A percentile compares a stretch with the other conserved stretches of the same genome.
These are phyloP conservation scores for Syritta pipiens DNA, from an alignment of 2,888 invertebrate genomes.

Conservation along the genomic window DNA sequence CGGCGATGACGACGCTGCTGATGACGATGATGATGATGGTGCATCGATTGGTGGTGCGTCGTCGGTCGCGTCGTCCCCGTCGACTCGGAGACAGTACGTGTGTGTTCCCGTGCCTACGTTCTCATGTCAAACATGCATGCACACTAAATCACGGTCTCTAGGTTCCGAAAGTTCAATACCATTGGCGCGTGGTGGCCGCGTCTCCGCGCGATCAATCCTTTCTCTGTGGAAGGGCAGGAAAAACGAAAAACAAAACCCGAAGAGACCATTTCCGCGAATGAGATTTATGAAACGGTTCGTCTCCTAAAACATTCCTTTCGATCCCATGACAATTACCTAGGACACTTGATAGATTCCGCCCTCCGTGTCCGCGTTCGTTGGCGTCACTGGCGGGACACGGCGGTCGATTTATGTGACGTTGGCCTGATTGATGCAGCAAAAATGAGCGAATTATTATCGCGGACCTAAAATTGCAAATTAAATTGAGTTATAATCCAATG, in stretches of 20 bases:
- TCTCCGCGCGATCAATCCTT: constrained; percentile 18
- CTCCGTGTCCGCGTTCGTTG: not conserved
- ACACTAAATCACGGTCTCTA: constrained; percentile 58
- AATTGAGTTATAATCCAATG: constrained; percentile 64
- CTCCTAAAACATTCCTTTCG: constrained; percentile 43
- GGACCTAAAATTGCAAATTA: constrained; percentile 38
- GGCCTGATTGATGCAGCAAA: constrained; percentile 51
- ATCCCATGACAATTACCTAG: constrained; percentile 42
- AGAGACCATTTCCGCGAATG: constrained; percentile 56
- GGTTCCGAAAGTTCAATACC: constrained; percentile 54
- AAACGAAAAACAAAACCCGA: constrained; percentile 6
- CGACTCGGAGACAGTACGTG: no score
- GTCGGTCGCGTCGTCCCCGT: no score
- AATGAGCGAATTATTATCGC: constrained; percentile 47
- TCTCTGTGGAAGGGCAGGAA: no score
- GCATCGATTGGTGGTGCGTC: constrained; percentile 59
- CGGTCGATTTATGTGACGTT: constrained; percentile 45
- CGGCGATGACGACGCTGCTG: constrained; percentile 7
- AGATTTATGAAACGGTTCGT: constrained; percentile 60
- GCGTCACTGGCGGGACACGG: not conserved
- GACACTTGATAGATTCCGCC: constrained; percentile 50
- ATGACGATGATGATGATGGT: constrained; percentile 38
- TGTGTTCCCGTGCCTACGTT: constrained; percentile 64
- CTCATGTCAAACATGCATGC: constrained; percentile 59
- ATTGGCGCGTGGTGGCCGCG: constrained; percentile 11